These are phyloP conservation scores for Lucinisca nassula DNA, from an alignment of 2,888 invertebrate genomes.

Conservation along the genomic window DNA sequence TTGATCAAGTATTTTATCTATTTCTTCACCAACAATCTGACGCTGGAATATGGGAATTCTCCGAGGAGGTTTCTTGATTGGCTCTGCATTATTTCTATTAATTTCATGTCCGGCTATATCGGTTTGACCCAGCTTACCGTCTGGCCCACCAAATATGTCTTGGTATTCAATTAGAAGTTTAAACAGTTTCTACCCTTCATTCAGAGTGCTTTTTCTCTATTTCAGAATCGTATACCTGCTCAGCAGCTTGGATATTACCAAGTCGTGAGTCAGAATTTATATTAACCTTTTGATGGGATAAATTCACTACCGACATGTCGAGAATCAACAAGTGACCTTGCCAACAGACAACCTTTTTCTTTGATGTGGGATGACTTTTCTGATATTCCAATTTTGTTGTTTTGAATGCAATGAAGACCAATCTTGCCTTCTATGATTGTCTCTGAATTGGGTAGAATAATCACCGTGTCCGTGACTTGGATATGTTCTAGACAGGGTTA, in stretches of 20 bases:
- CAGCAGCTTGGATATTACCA: background rate
- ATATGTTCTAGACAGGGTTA: too few species aligned
- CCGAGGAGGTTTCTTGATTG: constrained; percentile 57
- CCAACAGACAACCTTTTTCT: constrained; percentile 6
- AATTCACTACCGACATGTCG: constrained; percentile 24
- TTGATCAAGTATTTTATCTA: constrained; percentile 48
- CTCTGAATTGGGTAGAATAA: constrained; percentile 25
- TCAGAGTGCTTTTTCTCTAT: background rate
- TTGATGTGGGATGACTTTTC: constrained; percentile 18
- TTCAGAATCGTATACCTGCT: background rate
- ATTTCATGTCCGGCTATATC: constrained; percentile 57
- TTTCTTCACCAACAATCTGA: constrained; percentile 47
- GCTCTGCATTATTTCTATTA: constrained; percentile 45
- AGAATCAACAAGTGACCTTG: constrained; percentile 13
- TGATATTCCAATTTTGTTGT: background rate
- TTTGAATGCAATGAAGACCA: background rate
- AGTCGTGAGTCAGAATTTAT: constrained; percentile 2
- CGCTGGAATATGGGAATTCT: constrained; percentile 41
- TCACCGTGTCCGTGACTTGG: background rate
- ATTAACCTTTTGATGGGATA: background rate
- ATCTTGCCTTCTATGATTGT: background rate
- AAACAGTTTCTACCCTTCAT: background rate
- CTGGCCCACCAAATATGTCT: constrained; percentile 43
- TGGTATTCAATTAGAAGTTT: constrained; percentile 2
- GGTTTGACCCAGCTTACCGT: constrained; percentile 26